These are phyloP conservation scores for Danaus plexippus DNA, from an alignment of 1,140 invertebrate genomes.

Conservation along the genomic window DNA sequence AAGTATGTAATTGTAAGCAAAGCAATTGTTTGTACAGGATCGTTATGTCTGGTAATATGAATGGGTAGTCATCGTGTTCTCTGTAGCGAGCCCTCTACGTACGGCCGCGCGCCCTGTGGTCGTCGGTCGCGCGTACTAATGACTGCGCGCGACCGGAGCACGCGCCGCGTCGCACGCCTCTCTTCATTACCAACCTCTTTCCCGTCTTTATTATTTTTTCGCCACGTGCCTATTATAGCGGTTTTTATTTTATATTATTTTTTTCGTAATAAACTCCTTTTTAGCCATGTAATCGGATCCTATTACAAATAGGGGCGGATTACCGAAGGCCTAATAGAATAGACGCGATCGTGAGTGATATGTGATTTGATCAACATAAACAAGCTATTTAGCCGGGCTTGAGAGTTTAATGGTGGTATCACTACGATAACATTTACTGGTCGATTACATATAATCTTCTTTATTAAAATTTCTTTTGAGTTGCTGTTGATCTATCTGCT, in stretches of 20 bases:
- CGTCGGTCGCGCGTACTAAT: conserved; percentile 28
- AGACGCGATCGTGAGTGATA: conserved; percentile 46
- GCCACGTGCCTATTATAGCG: conserved; percentile 56
- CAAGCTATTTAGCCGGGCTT: conserved; percentile 43
- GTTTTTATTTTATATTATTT: conserved; percentile 37
- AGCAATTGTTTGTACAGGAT: too few relatives aligned
- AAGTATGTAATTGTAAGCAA: too few relatives aligned
- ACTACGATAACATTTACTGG: too few relatives aligned
- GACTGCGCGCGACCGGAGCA: conserved; percentile 28
- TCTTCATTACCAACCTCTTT: conserved; percentile 57
- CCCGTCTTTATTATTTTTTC: conserved; percentile 56
- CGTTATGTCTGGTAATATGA: not conserved
- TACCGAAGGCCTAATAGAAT: conserved; percentile 36
- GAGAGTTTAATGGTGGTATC: conserved; percentile 49
- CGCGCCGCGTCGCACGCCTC: conserved; percentile 42
- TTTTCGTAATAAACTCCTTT: conserved; percentile 46
- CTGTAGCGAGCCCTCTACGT: not conserved
- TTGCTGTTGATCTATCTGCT: too few relatives aligned
- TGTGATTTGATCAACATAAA: conserved; percentile 62
- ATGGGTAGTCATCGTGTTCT: conserved; percentile 1
- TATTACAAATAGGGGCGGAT: conserved; percentile 35
- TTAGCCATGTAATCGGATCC: conserved; percentile 56
- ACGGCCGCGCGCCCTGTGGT: conserved; percentile 22
- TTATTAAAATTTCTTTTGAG: too few relatives aligned
- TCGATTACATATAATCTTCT: too few relatives aligned